A percentile compares a stretch with the other conserved stretches of the same genome.
Conservation (phyloP, 2,113 vertebrate genomes). For the Corythornis madagascariensis region DNA sequence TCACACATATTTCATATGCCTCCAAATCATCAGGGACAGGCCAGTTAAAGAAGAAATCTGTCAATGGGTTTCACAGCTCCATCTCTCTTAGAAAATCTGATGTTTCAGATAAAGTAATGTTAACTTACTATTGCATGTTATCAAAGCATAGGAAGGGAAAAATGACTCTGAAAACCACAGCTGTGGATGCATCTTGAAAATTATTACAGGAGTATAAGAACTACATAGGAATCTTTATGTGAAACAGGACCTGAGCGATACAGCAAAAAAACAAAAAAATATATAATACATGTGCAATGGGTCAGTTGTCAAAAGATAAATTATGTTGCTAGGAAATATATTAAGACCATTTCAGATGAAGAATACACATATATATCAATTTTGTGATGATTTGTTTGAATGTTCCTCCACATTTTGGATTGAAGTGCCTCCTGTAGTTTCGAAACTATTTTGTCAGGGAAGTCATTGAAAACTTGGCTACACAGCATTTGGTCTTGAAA, state of each 20-base stretch:
- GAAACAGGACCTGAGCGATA: not conserved
- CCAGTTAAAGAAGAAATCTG: not conserved
- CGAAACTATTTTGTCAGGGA: not conserved
- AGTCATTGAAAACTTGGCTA: not conserved
- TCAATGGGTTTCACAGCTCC: not conserved
- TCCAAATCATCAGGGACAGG: not conserved
- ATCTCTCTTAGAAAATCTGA: not conserved
- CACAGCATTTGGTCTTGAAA: not conserved
- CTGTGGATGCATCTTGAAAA: not conserved
- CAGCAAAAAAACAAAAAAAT: not conserved
- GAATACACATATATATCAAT: not conserved
- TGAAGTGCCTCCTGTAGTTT: not conserved
- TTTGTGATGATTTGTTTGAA: not conserved
- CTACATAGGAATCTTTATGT: rapidly evolving
- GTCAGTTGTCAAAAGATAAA: not conserved
- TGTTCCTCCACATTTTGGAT: not conserved
- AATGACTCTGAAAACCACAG: not conserved
- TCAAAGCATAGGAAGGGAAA: not conserved
- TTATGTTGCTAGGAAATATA: not conserved
- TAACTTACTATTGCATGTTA: not conserved
- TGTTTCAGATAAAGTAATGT: not conserved
- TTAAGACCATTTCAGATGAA: not conserved
- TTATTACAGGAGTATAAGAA: rapidly evolving
- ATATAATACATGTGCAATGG: not conserved
- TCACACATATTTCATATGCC: not conserved